Base-by-base conservation (phyloP, 2,113 vertebrate species). In the Hemiprocne comata region DNA sequence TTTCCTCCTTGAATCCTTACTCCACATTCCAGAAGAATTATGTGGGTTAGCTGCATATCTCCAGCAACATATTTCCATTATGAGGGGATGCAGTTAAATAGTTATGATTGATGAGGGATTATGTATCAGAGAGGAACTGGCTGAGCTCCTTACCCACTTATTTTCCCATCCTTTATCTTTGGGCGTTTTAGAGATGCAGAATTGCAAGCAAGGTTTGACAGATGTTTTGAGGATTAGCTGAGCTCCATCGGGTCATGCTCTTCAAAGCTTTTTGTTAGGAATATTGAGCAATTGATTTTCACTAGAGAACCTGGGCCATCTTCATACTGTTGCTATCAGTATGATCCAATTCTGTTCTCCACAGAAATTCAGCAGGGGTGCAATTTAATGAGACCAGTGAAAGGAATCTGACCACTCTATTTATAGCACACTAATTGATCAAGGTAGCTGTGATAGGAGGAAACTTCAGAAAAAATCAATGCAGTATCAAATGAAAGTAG, bases 401-500 rank as follows among this genome's bases (percentile, higher is more conserved):
- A 89, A 93, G 40, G 94, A 94, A 91, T 93, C 85, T 83, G 76
- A 87, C 93, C 13, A 8, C 67, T 95, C 31, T 94, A 74, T 91
- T 96, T 97, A 91, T 87, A 96, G 96, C 82, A 90, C 67, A 26
- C 85, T 97, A 95, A 97, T 97, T 97, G 97, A 98, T 97, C 93
- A 87, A 34, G 29, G 80, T 95, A 95, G 75, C 94, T 79, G 87
- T 48, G 89, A 94, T 87, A 97, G 95, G 66, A 93, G 58, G 62
- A 96, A 93, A 82, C 74, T 93, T 96, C 75, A 95, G 85, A 48
- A 94, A 85, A 97, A 97, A 97, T 97, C 97, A 97, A 92, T 96
- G 67, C 72, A 64, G 71, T 88, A 96, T 91, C 96, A 96, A 97
- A 84, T 94, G 84, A 94, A 94, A 93, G 91, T 69, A 93, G 73